phyloP scores from a whole-genome alignment of 2,113 vertebrate genomes.

The Ceuthmochares aereus region DNA sequence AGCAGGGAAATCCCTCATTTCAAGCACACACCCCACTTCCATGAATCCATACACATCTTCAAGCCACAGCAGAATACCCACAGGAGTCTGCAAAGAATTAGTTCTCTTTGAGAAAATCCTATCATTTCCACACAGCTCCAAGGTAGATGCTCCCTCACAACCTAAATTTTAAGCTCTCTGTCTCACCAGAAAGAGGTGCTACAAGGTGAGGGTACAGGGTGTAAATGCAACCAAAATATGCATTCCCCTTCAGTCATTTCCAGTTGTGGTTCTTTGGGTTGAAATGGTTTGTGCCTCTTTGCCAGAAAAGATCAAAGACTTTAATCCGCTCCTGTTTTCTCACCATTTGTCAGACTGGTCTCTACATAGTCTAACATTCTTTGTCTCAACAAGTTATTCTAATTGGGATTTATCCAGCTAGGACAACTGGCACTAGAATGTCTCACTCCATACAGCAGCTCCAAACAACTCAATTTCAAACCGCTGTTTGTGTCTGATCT shows the following conservation, averaged over 20 bases:
- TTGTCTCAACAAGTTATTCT: not conserved
- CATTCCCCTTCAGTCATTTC: not conserved
- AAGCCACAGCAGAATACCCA: not conserved
- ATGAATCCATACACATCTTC: not conserved
- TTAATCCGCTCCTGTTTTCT: not conserved
- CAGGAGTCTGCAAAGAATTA: not conserved
- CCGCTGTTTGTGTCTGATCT: not conserved
- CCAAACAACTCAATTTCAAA: not conserved
- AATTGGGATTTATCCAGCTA: not conserved
- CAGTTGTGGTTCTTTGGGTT: not conserved
- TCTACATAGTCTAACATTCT: not conserved
- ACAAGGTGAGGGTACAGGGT: not conserved
- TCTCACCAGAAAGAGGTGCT: not conserved
- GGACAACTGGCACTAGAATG: not conserved
- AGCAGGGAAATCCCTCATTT: not conserved
- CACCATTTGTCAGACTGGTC: not conserved
- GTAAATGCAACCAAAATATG: not conserved
- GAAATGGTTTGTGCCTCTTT: not conserved
- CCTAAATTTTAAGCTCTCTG: not conserved
- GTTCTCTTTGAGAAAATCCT: not conserved
- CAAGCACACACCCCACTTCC: not conserved
- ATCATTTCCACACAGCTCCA: not conserved
- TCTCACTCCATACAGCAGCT: not conserved
- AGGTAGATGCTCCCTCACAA: not conserved
- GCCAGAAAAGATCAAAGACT: not conserved